Conservation (phyloP, 2,113 vertebrate genomes). For the Muscicapa adusta region DNA sequence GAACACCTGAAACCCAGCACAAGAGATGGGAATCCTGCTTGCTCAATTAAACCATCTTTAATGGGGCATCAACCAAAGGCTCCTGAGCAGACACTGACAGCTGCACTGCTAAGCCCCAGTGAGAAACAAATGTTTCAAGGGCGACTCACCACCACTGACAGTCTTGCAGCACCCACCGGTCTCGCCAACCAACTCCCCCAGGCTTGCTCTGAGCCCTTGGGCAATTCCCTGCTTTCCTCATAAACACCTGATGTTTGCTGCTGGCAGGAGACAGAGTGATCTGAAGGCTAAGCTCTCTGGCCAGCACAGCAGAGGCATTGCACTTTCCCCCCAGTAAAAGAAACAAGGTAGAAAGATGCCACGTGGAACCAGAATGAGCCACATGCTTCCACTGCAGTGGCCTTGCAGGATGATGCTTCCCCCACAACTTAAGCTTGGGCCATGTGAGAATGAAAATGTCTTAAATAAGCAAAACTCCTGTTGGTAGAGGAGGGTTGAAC, state of each 20-base stretch:
- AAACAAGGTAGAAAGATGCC: fast-evolving
- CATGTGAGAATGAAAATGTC: not conserved
- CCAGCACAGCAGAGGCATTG: not conserved
- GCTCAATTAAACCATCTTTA: not conserved
- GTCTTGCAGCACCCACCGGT: not conserved
- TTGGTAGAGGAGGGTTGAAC: not conserved
- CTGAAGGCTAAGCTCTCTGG: not conserved
- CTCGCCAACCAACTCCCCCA: not conserved
- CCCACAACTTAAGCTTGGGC: not conserved
- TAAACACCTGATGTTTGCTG: not conserved
- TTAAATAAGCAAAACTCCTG: not conserved
- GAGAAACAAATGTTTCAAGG: not conserved
- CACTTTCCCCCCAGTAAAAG: not conserved
- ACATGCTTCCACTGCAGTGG: fast-evolving
- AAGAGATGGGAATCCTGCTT: not conserved
- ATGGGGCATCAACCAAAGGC: not conserved
- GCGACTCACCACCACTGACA: not conserved
- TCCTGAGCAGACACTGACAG: not conserved
- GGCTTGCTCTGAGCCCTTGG: not conserved
- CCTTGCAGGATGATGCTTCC: not conserved
- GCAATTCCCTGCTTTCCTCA: not conserved
- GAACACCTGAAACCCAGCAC: not conserved
- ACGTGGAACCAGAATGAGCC: not conserved
- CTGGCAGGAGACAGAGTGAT: not conserved
- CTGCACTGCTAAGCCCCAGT: not conserved